Evolutionary conservation across 2,888 invertebrate genomes (phyloP).

Genomic region (Ochropleura leucogaster): DNA sequence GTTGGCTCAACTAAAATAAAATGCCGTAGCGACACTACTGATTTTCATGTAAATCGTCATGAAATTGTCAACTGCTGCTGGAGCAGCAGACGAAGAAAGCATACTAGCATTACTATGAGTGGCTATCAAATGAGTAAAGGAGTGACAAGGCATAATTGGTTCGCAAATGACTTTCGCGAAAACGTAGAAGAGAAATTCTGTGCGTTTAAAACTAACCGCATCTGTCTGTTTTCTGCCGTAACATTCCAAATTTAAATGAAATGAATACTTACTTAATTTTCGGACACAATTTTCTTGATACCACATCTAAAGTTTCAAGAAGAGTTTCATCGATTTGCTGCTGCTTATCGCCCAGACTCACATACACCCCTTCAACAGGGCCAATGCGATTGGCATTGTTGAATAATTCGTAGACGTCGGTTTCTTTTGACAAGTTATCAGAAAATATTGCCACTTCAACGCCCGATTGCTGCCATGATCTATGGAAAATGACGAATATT

Average conservation of each 20-base stretch:
- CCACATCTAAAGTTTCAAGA: slow-evolving; percentile 29
- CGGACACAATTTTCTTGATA: slow-evolving; percentile 40
- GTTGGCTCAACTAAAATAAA: background rate
- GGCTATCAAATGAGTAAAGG: background rate
- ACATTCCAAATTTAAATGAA: background rate
- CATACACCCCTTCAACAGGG: slow-evolving; percentile 46
- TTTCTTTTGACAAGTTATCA: slow-evolving; percentile 25
- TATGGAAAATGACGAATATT: slow-evolving; percentile 1
- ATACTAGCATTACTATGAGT: background rate
- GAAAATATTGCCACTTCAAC: slow-evolving; percentile 33
- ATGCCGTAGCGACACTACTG: background rate
- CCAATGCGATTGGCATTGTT: slow-evolving; percentile 24
- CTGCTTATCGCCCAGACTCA: slow-evolving; percentile 32
- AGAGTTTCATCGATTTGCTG: slow-evolving; percentile 16
- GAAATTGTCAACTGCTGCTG: background rate
- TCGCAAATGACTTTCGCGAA: background rate
- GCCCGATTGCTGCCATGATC: slow-evolving; percentile 48
- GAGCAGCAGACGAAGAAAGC: background rate
- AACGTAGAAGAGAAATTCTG: background rate
- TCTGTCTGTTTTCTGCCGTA: background rate
- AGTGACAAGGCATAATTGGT: background rate
- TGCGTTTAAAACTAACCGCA: background rate
- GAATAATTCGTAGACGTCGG: slow-evolving; percentile 22
- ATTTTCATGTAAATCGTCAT: background rate
- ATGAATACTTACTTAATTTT: slow-evolving; percentile 40